Base-by-base conservation (phyloP, 2,113 vertebrate genomes). In the Odocoileus virginianus region DNA sequence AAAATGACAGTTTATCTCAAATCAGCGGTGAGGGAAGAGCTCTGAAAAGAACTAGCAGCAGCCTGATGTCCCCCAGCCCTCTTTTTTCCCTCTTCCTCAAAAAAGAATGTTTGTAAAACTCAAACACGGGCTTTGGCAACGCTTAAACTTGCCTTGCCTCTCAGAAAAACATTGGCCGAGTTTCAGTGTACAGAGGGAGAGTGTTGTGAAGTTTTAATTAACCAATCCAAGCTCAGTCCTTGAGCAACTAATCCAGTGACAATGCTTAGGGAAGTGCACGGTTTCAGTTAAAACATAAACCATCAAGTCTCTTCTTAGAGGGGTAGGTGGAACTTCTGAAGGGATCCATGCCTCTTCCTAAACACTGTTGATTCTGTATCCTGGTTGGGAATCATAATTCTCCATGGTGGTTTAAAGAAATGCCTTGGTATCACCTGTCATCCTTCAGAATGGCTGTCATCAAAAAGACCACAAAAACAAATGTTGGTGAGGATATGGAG, bases 21-120 rank as follows among this genome's bases (percentile, higher is more conserved):
- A 67, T 94, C 87, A 74, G 50, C 58, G 84, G 76, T 90, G 76
- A 96, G 85, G 87, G 89, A 95, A 97, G 89, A 81, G n/a, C 61
- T 60, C 45, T 94, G 78, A 93, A 90, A 92, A 92, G 87, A 92
- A 79, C 94, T 88, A 85, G 76, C 64, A 83, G 45, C 81, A 86
- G 33, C 40, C 10, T 74, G 76, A 67, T 96, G 43, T 19, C 74
- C 55, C 23, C 6, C 25, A 9, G 2, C 15, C 5, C 25, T 45
- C 13, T 50, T 23, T 50, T 40, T 30, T 1, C 1, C 10, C 40
- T 64, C 28, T 33, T n/a, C 23, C 27, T 67, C 60, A 79, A 94
- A 86, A 12, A 95, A 97, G 54, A 91, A 89, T 74, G 28, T 92
- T 67, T 85, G 95, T 97, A 82, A 94, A 94, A 95, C 40, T 97